phyloP scores from a whole-genome alignment of 2,113 vertebrate species.

The Thamnaconus septentrionalis region DNA sequence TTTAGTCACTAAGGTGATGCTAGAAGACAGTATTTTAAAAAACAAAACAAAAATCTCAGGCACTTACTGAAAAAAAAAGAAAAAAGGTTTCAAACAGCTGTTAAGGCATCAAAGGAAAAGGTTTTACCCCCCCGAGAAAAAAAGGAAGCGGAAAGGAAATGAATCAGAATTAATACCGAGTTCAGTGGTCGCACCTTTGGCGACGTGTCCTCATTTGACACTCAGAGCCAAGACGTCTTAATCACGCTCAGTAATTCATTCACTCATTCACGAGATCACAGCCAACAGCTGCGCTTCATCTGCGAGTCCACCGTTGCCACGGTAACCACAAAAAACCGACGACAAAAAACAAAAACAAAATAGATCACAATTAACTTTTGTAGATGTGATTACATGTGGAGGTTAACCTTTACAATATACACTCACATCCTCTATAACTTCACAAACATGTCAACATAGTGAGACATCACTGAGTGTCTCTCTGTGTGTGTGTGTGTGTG shows the following conservation, averaged over 20 bases:
- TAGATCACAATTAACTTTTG: slow-evolving; percentile 15
- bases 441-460: slow-evolving; percentile 8
- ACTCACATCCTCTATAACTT: slow-evolving; percentile 15
- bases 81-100: background rate
- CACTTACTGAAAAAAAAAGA: slow-evolving; percentile 27
- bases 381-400: slow-evolving; percentile 15
- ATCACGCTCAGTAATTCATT: slow-evolving; percentile 20
- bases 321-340: slow-evolving; percentile 27
- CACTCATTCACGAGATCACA: slow-evolving; percentile 26
- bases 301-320: slow-evolving; percentile 40
- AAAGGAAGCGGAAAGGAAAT: slow-evolving; percentile 16
- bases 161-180: slow-evolving; percentile 14
- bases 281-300: slow-evolving; percentile 18
- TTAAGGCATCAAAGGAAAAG: too few species aligned
- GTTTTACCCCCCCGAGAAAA: background rate
- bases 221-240: slow-evolving; percentile 10
- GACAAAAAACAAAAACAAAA: slow-evolving; percentile 5
- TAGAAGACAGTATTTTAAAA: slow-evolving; percentile 13
- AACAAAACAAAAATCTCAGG: slow-evolving; percentile 23
- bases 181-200: slow-evolving; percentile 25
- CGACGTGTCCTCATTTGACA: slow-evolving; percentile 18
- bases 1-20: slow-evolving; percentile 12
- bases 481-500: too few species aligned
- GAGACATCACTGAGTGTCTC: too few species aligned
- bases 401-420: slow-evolving; percentile 41